phyloP scores from a whole-genome alignment of 2,113 vertebrate genomes.

The Lampris incognitus region DNA sequence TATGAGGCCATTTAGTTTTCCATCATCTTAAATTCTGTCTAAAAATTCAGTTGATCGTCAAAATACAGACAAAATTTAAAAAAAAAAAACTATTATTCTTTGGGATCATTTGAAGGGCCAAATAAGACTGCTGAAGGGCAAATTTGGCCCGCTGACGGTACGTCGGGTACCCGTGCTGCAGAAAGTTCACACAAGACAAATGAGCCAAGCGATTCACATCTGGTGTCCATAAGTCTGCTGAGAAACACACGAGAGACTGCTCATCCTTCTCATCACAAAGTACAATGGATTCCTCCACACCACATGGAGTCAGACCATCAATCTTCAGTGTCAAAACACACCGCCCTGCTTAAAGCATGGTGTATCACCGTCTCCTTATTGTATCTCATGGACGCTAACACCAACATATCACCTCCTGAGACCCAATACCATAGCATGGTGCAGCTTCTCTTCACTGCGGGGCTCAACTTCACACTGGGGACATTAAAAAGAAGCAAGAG shows the following conservation, averaged over 20 bases:
- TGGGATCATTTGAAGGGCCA: background rate
- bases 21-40: background rate
- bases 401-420: background rate
- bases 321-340: slow-evolving; percentile 42
- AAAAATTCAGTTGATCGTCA: background rate
- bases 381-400: background rate
- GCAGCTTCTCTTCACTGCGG: too few relatives aligned
- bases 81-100: slow-evolving; percentile 2
- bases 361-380: slow-evolving; percentile 34
- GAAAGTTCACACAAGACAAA: background rate
- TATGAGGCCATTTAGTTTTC: too few relatives aligned
- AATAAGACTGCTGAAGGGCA: too few relatives aligned
- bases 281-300: background rate
- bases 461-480: too few relatives aligned
- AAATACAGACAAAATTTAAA: background rate
- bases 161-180: background rate
- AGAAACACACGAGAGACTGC: slow-evolving; percentile 17
- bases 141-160: too few relatives aligned
- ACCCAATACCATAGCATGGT: too few relatives aligned
- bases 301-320: slow-evolving; percentile 16
- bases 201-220: slow-evolving; percentile 35
- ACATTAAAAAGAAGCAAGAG: too few relatives aligned
- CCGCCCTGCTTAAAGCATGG: slow-evolving; percentile 2
- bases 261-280: slow-evolving; percentile 11
- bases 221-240: slow-evolving; percentile 45